Conservation (phyloP, 1,140 invertebrate species). For the Spodoptera litura region DNA sequence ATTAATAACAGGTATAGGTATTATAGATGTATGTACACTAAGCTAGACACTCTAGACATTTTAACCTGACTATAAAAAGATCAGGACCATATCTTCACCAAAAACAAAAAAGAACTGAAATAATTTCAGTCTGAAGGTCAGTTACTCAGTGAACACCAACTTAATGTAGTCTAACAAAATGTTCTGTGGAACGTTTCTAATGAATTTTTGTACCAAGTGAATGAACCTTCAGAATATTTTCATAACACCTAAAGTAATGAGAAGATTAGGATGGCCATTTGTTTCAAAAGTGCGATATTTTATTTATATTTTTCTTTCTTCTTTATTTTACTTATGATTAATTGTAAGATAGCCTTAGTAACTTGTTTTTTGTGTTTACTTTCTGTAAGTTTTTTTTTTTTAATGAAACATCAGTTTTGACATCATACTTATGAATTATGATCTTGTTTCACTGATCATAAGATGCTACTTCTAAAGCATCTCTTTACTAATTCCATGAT, state of each 20-base stretch:
- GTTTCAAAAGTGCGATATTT: slow-evolving; percentile 1
- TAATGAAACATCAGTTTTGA: no score
- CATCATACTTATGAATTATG: neutral
- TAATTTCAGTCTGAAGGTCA: neutral
- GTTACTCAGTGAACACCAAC: neutral
- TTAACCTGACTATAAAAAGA: no score
- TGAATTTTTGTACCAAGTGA: slow-evolving; percentile 13
- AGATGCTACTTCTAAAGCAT: neutral
- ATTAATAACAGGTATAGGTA: no score
- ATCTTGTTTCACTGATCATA: no score
- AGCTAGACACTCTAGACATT: no score
- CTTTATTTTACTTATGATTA: neutral
- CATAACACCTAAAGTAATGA: slow-evolving; percentile 17
- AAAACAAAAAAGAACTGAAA: neutral
- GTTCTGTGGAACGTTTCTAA: neutral
- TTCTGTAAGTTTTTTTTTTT: no score
- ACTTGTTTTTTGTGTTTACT: neutral
- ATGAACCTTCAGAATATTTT: slow-evolving; percentile 8
- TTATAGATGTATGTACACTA: no score
- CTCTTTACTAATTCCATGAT: no score
- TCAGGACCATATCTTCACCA: neutral
- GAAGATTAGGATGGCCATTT: slow-evolving; percentile 20
- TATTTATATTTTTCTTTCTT: neutral
- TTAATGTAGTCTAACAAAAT: slow-evolving; percentile 8
- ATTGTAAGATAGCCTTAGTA: neutral